These are phyloP conservation scores for Campopleginae sp. DNA, from an alignment of 2,888 invertebrate genomes.

Conservation along the genomic window DNA sequence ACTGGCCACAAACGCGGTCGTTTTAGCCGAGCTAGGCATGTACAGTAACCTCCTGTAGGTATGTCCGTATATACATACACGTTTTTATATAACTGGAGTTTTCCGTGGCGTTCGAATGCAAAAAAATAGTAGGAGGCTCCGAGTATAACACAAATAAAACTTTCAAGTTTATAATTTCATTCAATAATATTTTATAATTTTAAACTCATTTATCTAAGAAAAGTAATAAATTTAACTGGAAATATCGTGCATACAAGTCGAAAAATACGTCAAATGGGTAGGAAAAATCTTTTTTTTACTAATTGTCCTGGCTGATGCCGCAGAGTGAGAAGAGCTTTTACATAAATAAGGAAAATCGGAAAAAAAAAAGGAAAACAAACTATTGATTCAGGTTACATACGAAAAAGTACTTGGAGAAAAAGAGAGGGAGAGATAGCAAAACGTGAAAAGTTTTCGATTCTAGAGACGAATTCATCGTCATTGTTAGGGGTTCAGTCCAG, in stretches of 20 bases:
- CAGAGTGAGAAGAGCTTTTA: neutral
- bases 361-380: slow-evolving; percentile 6
- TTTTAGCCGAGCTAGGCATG: slow-evolving; percentile 69
- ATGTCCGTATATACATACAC: slow-evolving; percentile 1
- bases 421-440: slow-evolving; percentile 11
- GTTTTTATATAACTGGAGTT: neutral
- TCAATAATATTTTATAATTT: neutral
- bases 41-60: neutral
- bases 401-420: slow-evolving; percentile 21
- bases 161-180: neutral
- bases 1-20: slow-evolving; percentile 73
- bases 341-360: neutral
- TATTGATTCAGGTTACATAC: neutral
- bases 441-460: slow-evolving; percentile 55
- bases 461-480: slow-evolving; percentile 42
- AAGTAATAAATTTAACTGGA: neutral
- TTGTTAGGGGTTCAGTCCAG: slow-evolving; percentile 41
- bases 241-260: neutral
- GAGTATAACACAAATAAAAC: neutral
- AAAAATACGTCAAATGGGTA: neutral
- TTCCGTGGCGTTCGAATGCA: neutral
- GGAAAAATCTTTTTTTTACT: neutral
- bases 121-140: neutral
- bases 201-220: neutral
- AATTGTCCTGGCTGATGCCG: neutral